These are phyloP conservation scores for Nomada fucata DNA, from an alignment of 2,888 invertebrate genomes.

Conservation along the genomic window DNA sequence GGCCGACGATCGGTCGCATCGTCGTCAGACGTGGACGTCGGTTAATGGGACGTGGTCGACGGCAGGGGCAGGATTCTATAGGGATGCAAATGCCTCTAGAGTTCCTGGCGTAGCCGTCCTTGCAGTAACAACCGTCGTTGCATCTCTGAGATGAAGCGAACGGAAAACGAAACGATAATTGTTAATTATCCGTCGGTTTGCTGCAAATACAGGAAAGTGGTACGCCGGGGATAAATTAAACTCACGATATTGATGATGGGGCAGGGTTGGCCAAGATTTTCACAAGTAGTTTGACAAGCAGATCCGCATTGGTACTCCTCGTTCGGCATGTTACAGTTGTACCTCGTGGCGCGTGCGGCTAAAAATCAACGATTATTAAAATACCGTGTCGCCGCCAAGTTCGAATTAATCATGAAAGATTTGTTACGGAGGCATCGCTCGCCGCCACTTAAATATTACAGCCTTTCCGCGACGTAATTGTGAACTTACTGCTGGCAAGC, in stretches of 20 bases:
- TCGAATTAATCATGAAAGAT: not conserved
- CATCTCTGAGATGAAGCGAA: slow-evolving; percentile 39
- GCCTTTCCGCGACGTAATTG: not conserved
- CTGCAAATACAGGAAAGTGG: too few relatives aligned
- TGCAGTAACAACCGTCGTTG: slow-evolving; percentile 59
- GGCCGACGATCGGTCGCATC: too few relatives aligned
- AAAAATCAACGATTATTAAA: not conserved
- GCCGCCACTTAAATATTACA: too few relatives aligned
- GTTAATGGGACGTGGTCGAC: too few relatives aligned
- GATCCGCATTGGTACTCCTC: slow-evolving; percentile 59
- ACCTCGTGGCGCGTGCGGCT: not conserved
- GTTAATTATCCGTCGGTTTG: too few relatives aligned
- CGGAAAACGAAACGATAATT: not conserved
- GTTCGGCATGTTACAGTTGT: slow-evolving; percentile 10
- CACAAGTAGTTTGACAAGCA: slow-evolving; percentile 53
- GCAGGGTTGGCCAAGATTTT: slow-evolving; percentile 8
- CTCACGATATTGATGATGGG: slow-evolving; percentile 48
- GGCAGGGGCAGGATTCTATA: not conserved
- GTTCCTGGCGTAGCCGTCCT: slow-evolving; percentile 37
- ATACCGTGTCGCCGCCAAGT: not conserved
- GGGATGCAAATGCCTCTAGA: slow-evolving; percentile 18
- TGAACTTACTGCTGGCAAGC: slow-evolving; percentile 33
- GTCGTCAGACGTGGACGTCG: too few relatives aligned
- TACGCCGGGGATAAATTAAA: not conserved
- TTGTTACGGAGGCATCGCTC: too few relatives aligned